These are phyloP conservation scores for Lampris megalopsis DNA, from an alignment of 2,113 vertebrate genomes.

Conservation along the genomic window DNA sequence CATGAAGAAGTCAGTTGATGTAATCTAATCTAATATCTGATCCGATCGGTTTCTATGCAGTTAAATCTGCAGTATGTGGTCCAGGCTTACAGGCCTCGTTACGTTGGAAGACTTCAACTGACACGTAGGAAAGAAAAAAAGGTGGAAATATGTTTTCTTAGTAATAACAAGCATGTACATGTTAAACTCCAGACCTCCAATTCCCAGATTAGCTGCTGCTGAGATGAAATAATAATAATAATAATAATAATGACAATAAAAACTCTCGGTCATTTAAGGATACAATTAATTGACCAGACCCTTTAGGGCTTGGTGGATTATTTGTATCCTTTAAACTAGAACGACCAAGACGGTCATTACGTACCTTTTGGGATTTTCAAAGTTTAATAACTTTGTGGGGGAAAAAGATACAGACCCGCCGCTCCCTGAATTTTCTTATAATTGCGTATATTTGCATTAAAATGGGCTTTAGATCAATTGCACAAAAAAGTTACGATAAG, in stretches of 20 bases:
- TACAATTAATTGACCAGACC: conserved; percentile 86
- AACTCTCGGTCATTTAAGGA: conserved; percentile 84
- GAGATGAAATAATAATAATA: conserved; percentile 90
- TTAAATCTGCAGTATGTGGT: too few relatives aligned
- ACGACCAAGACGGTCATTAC: too few relatives aligned
- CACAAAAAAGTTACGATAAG: too few relatives aligned
- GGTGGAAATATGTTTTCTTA: conserved; percentile 71
- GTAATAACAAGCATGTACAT: conserved; percentile 60
- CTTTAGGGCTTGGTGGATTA: not conserved
- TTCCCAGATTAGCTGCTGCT: conserved; percentile 87
- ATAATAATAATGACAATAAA: conserved; percentile 80
- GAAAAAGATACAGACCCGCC: too few relatives aligned
- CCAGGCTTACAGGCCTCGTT: too few relatives aligned
- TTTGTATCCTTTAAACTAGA: too few relatives aligned
- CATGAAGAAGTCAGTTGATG: conserved; percentile 11
- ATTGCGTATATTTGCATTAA: too few relatives aligned
- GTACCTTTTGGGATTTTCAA: too few relatives aligned
- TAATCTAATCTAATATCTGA: conserved; percentile 23
- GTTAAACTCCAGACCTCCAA: conserved; percentile 58
- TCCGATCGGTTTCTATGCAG: too few relatives aligned
- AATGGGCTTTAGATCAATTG: too few relatives aligned
- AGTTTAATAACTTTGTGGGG: too few relatives aligned
- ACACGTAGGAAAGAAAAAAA: conserved; percentile 63
- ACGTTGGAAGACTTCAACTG: conserved; percentile 41
- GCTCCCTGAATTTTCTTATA: too few relatives aligned